A percentile compares a stretch with the other conserved stretches of the same genome.
phyloP scores from a whole-genome alignment of 1,140 invertebrate species.

The Marisa cornuarietis region DNA sequence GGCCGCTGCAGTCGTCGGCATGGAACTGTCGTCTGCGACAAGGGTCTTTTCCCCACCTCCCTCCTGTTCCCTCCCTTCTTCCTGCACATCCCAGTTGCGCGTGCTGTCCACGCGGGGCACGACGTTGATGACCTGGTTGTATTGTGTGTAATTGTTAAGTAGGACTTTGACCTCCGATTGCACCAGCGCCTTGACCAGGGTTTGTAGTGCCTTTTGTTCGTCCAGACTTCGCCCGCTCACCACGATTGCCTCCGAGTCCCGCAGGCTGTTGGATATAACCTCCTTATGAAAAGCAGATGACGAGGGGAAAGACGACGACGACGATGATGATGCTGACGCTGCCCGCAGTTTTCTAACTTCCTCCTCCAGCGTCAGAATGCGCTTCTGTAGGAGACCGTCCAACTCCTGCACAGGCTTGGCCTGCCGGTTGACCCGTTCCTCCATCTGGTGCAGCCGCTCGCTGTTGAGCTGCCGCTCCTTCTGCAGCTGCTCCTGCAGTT shows the following conservation, averaged over 20 bases:
- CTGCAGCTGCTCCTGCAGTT: constrained; percentile 30
- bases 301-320: no score
- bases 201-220: constrained; percentile 19
- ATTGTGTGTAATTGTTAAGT: constrained; percentile 30
- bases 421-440: not conserved
- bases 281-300: no score
- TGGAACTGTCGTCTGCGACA: not conserved
- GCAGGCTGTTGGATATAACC: no score
- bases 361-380: constrained; percentile 21
- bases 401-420: not conserved
- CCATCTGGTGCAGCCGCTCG: constrained; percentile 13
- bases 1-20: not conserved
- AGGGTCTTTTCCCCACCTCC: constrained; percentile 7
- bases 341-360: constrained; percentile 24
- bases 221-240: constrained; percentile 30
- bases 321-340: constrained; percentile 7
- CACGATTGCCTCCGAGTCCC: not conserved
- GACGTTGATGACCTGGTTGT: constrained; percentile 28
- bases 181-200: constrained; percentile 34
- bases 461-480: constrained; percentile 24
- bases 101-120: constrained; percentile 4
- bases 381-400: constrained; percentile 24
- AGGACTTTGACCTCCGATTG: constrained; percentile 31
- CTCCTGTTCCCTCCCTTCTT: not conserved
- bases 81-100: not conserved